A percentile compares a stretch with the other conserved stretches of the same genome.
These are phyloP conservation scores for Tridacna crocea DNA, from an alignment of 2,888 invertebrate species.

Conservation along the genomic window DNA sequence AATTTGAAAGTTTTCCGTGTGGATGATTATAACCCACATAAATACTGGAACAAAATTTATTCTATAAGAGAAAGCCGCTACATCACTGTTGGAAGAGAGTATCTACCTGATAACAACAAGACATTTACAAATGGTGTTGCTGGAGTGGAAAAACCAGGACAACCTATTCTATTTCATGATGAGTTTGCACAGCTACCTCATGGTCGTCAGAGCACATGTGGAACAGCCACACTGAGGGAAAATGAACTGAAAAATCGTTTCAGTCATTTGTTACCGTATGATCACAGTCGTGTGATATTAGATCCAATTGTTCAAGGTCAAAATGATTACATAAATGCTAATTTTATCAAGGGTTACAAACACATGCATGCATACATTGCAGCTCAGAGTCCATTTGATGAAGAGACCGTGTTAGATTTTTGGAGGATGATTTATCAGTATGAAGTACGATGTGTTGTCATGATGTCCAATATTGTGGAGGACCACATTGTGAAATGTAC, in stretches of 20 bases:
- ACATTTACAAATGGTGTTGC: slow-evolving; percentile 49
- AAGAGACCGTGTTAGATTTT: slow-evolving; percentile 84
- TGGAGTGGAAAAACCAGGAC: slow-evolving; percentile 30
- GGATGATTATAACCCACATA: slow-evolving; percentile 73
- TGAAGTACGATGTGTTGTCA: slow-evolving; percentile 84
- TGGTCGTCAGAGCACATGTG: slow-evolving; percentile 65
- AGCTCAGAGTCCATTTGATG: slow-evolving; percentile 85
- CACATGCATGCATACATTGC: slow-evolving; percentile 85
- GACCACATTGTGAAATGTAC: slow-evolving; percentile 90
- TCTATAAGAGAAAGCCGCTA: slow-evolving; percentile 72
- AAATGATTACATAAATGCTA: slow-evolving; percentile 81
- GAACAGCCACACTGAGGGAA: slow-evolving; percentile 67
- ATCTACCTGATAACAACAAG: slow-evolving; percentile 59
- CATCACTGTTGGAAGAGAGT: slow-evolving; percentile 71
- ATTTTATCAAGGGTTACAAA: slow-evolving; percentile 82
- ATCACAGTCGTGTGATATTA: slow-evolving; percentile 79
- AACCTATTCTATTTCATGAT: slow-evolving; percentile 73
- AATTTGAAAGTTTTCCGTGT: slow-evolving; percentile 51
- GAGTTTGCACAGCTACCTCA: slow-evolving; percentile 81
- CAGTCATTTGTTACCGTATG: slow-evolving; percentile 82
- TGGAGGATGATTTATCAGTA: slow-evolving; percentile 86
- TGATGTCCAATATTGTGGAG: slow-evolving; percentile 85
- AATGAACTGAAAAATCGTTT: slow-evolving; percentile 80
- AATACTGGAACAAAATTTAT: slow-evolving; percentile 75
- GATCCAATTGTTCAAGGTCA: slow-evolving; percentile 64